phyloP scores from a whole-genome alignment of 2,797 vertebrate genomes.

The Botia kubotai region DNA sequence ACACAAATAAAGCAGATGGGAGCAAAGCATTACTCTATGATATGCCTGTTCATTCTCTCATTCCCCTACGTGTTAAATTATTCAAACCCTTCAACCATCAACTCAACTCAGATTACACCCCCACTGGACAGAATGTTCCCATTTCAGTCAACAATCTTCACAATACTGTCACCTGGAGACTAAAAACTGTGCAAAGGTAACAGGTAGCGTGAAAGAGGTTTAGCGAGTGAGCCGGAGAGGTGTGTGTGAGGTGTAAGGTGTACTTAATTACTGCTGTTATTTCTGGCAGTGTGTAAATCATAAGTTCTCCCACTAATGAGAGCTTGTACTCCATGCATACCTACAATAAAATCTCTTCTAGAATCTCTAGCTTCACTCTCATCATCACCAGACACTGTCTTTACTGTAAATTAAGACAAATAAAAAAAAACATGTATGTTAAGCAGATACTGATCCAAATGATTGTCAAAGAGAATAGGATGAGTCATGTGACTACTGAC shows the following conservation, averaged over 20 bases:
- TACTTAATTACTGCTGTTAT: constrained; percentile 62
- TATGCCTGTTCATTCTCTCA: constrained; percentile 55
- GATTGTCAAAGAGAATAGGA: background rate
- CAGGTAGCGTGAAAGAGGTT: constrained; percentile 37
- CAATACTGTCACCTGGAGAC: constrained; percentile 14
- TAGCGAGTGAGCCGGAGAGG: constrained; percentile 15
- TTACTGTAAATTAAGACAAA: constrained; percentile 12
- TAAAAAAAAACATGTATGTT: background rate
- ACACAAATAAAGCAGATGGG: constrained; percentile 51
- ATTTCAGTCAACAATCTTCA: constrained; percentile 32
- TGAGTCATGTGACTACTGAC: background rate
- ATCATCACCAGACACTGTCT: constrained; percentile 38
- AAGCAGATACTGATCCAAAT: background rate
- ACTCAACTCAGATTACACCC: constrained; percentile 49
- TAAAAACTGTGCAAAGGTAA: constrained; percentile 8
- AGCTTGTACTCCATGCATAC: constrained; percentile 44
- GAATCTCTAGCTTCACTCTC: constrained; percentile 31
- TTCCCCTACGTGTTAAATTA: constrained; percentile 63
- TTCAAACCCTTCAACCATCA: constrained; percentile 55
- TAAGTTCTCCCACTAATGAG: constrained; percentile 54
- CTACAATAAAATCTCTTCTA: constrained; percentile 45
- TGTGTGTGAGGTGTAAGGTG: constrained; percentile 55
- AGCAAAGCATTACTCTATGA: constrained; percentile 54
- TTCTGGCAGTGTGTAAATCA: constrained; percentile 60
- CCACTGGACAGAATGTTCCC: constrained; percentile 53